Conservation (phyloP, 1,140 invertebrate genomes). For the Cydia amplana region DNA sequence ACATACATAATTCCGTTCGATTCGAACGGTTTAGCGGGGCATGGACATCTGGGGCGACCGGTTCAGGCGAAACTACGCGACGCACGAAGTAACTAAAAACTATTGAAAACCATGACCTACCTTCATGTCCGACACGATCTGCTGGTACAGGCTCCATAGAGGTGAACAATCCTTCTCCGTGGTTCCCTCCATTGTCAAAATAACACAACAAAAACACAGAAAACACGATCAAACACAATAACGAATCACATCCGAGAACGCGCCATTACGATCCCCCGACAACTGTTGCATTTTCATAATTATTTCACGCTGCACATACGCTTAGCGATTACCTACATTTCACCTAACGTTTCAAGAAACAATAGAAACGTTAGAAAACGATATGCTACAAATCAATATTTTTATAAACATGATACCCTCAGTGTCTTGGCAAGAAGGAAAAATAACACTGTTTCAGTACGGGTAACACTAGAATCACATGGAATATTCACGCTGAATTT, state of each 20-base stretch:
- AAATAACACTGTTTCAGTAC: conserved; percentile 42
- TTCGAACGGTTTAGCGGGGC: conserved; percentile 54
- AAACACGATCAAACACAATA: conserved; percentile 56
- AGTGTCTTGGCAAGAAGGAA: conserved; percentile 49
- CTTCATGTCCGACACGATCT: conserved; percentile 79
- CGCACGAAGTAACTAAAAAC: neutral
- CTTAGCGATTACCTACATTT: conserved; percentile 64
- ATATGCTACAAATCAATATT: conserved; percentile 77
- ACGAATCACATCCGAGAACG: conserved; percentile 52
- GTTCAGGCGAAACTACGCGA: conserved; percentile 23
- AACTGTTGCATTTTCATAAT: conserved; percentile 69
- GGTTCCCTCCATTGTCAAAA: conserved; percentile 76
- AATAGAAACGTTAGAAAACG: conserved; percentile 58
- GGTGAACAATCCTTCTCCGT: conserved; percentile 79
- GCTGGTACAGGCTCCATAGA: conserved; percentile 77
- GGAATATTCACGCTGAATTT: conserved; percentile 26
- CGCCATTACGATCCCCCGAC: conserved; percentile 53
- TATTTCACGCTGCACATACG: conserved; percentile 47
- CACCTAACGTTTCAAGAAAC: conserved; percentile 56
- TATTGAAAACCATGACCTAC: conserved; percentile 49
- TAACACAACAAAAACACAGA: conserved; percentile 64
- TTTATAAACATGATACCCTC: conserved; percentile 76
- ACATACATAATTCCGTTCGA: conserved; percentile 50
- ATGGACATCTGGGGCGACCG: conserved; percentile 32
- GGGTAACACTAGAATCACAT: neutral